Evolutionary conservation across 2,797 vertebrate species (phyloP), one percentile per base, ranked within the genome.

Genomic region (Aldrovandia affinis): DNA sequence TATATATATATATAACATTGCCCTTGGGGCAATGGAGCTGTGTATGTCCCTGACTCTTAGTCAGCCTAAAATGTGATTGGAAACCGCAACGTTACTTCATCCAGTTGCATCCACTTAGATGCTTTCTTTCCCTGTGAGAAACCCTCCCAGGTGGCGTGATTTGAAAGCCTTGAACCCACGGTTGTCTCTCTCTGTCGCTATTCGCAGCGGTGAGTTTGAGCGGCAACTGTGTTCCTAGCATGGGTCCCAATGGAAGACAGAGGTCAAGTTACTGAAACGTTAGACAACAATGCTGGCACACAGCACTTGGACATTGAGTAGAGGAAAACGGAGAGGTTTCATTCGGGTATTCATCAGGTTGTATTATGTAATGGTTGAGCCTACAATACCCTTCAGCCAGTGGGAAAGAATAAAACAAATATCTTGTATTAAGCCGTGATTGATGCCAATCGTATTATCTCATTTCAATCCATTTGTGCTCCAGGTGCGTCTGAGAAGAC

Each of bases 251-350:
- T 77, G 73, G 73, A 77, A 77, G 42, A 25, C 73, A 9, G 73
- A 47, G 73, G 73, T 77, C 73, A 25, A 77, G 42, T 77, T 44
- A 77, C 73, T 44, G 73, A 77, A 77, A 77, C 73, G 20, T 47
- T 77, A 77, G 73, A 77, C 22, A 47, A 77, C 68, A 68, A 68
- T 68, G 63, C 63, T 68, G 68, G 68, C 73, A 44, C 73, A 47
- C 42, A 44, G 20, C 42, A 12, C 42, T n/a, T 47, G 73, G 73
- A 28, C 73, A 77, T 47, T 22, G 73, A 77, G 73, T 10, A 77
- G 42, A 14, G 73, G 73, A 12, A 44, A 77, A 77, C 73, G 15
- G 73, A 77, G 73, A 44, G 73, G 73, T 20, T 77, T 42, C 39
- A 77, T 25, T 44, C 22, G 22, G 42, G 47, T 77, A 25, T 47